Evolutionary conservation across 2,888 invertebrate genomes (phyloP).

Genomic region (Gastrophysa polygoni): DNA sequence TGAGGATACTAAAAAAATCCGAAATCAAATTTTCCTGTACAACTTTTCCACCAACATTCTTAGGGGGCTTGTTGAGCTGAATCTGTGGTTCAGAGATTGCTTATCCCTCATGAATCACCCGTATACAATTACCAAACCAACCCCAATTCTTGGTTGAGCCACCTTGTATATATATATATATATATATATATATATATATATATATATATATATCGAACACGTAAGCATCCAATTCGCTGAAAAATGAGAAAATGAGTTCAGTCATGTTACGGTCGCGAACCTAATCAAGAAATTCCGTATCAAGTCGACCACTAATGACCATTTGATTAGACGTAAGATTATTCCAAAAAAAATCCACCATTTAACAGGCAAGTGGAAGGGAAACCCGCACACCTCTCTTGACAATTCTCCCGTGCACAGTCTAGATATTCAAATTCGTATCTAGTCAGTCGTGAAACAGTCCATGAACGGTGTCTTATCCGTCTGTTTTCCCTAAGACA

Average conservation of each 20-base stretch:
- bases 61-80: too few relatives aligned
- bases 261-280: background rate
- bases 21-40: too few relatives aligned
- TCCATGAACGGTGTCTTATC: background rate
- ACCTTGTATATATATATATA: too few relatives aligned
- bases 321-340: background rate
- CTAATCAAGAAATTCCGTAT: background rate
- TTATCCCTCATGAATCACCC: too few relatives aligned
- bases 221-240: too few relatives aligned
- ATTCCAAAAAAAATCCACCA: slow-evolving; percentile 12
- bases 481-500: background rate
- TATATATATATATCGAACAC: too few relatives aligned
- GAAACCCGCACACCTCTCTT: slow-evolving; percentile 21
- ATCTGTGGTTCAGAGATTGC: too few relatives aligned
- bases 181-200: too few relatives aligned
- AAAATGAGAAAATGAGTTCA: background rate
- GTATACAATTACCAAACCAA: too few relatives aligned
- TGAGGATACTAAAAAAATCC: too few relatives aligned
- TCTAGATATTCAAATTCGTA: background rate
- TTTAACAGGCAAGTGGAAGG: slow-evolving; percentile 7
- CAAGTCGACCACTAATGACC: background rate
- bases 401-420: slow-evolving; percentile 40
- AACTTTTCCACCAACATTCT: too few relatives aligned
- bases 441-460: background rate
- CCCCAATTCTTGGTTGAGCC: too few relatives aligned